Percentiles rank a stretch among this genome's conserved stretches.
Conservation (phyloP, 1,140 invertebrate genomes). For the Cecropterus lyciades region DNA sequence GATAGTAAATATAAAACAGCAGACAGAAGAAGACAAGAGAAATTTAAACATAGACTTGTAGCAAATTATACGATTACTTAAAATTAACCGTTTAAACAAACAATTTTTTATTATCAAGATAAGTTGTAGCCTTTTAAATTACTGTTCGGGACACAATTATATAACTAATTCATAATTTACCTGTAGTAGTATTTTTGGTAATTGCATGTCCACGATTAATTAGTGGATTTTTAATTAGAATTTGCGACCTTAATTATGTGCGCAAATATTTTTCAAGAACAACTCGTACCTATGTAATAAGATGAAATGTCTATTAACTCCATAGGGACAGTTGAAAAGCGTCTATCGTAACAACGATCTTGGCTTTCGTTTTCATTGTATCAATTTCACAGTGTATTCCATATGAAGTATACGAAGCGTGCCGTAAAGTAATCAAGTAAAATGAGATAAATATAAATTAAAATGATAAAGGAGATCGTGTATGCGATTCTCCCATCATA, state of each 20-base stretch:
- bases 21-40: too few relatives aligned
- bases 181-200: conserved; percentile 19
- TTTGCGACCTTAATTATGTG: conserved; percentile 2
- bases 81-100: not conserved
- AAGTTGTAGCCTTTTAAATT: not conserved
- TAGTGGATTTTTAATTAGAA: conserved; percentile 1
- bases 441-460: conserved; percentile 68
- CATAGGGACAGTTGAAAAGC: not conserved
- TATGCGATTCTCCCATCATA: conserved; percentile 65
- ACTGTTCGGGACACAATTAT: not conserved
- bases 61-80: too few relatives aligned
- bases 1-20: too few relatives aligned
- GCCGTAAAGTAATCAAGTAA: conserved; percentile 50
- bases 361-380: conserved; percentile 37
- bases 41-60: too few relatives aligned
- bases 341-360: conserved; percentile 40
- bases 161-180: not conserved
- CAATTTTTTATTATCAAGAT: not conserved
- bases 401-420: conserved; percentile 29
- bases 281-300: not conserved
- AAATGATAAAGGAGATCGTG: conserved; percentile 76
- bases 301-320: not conserved
- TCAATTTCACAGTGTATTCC: conserved; percentile 12
- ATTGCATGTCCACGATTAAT: conserved; percentile 9
- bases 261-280: not conserved